A percentile compares a stretch with the other conserved stretches of the same genome.
Evolutionary conservation across 2,888 invertebrate species (phyloP).

Genomic region (Melieria omissa): DNA sequence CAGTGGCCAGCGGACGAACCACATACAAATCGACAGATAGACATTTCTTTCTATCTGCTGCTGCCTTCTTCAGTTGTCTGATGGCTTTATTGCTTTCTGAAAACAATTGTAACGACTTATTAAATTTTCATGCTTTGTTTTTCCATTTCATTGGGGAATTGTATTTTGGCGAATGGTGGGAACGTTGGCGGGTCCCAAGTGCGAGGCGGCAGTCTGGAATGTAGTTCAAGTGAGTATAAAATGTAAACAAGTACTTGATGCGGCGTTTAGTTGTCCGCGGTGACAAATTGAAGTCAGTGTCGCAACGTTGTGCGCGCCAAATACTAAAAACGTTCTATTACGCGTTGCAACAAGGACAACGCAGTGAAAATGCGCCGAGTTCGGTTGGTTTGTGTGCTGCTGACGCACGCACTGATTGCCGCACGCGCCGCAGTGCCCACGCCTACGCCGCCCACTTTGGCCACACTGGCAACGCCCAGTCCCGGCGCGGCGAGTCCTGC

Average conservation of each 20-base stretch:
- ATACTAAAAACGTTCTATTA: no score
- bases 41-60: neutral
- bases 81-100: slow-evolving; percentile 8
- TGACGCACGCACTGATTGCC: neutral
- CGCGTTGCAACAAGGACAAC: neutral
- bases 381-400: neutral
- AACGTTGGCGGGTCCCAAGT: neutral
- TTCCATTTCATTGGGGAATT: slow-evolving; percentile 28
- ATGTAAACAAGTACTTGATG: slow-evolving; percentile 12
- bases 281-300: slow-evolving; percentile 22
- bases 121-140: slow-evolving; percentile 36
- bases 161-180: neutral
- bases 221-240: slow-evolving; percentile 27
- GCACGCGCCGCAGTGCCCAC: neutral
- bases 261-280: slow-evolving; percentile 29
- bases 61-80: slow-evolving; percentile 15
- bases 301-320: neutral
- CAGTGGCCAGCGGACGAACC: neutral
- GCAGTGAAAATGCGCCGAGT: neutral
- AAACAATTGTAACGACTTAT: slow-evolving; percentile 43
- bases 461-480: slow-evolving; percentile 11
- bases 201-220: neutral
- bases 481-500: neutral
- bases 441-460: neutral
- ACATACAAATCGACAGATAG: no score